Conservation (phyloP, 2,888 invertebrate species). For the Melinaea marsaeus region DNA sequence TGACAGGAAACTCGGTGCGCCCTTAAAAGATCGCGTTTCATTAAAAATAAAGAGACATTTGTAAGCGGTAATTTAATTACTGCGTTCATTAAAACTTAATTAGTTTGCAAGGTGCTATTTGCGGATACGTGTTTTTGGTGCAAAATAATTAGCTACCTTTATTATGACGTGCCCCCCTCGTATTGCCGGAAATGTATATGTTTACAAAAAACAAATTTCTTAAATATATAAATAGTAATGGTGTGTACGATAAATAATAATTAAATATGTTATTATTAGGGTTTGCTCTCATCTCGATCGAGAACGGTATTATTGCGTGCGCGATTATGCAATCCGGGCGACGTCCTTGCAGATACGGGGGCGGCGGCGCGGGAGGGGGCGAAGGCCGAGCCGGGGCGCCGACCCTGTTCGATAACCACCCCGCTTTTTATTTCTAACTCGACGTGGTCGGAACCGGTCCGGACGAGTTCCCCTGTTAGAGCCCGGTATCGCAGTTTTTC, state of each 20-base stretch:
- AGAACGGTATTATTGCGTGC: constrained; percentile 69
- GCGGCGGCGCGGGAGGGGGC: constrained; percentile 47
- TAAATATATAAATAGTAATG: too few relatives aligned
- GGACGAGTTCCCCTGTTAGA: constrained; percentile 20
- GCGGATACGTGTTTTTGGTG: constrained; percentile 12
- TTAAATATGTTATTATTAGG: neutral
- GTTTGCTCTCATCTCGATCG: constrained; percentile 38
- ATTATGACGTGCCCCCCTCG: neutral
- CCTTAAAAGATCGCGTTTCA: constrained; percentile 9
- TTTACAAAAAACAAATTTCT: neutral
- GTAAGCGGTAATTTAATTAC: constrained; percentile 14
- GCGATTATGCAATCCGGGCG: constrained; percentile 69
- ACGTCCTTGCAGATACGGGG: constrained; percentile 63
- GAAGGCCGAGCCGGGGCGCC: constrained; percentile 68
- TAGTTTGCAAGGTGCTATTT: constrained; percentile 7
- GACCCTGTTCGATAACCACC: constrained; percentile 48
- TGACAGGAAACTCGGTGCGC: constrained; percentile 6
- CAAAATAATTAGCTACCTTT: neutral
- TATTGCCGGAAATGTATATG: neutral
- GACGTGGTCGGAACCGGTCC: constrained; percentile 27
- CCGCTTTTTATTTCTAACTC: constrained; percentile 39
- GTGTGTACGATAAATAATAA: neutral
- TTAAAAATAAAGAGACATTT: constrained; percentile 8
- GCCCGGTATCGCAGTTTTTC: constrained; percentile 19
- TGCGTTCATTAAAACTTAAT: constrained; percentile 14